Evolutionary conservation across 2,888 invertebrate species (phyloP), one percentile per base, ranked within the genome.

Genomic region (Drosophila mayaguana): DNA sequence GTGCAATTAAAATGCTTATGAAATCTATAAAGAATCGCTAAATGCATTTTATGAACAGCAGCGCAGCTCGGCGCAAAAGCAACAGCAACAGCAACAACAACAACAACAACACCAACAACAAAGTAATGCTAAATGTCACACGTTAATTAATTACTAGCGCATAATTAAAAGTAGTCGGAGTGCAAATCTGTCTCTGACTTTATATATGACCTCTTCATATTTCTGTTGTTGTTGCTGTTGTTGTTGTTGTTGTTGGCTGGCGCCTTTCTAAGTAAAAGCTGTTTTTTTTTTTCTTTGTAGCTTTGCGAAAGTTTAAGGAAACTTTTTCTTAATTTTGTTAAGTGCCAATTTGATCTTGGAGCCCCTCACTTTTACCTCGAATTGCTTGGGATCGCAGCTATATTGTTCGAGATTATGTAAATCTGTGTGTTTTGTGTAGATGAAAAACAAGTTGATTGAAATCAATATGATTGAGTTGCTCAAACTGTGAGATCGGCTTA

Each of bases 1-100:
- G 81, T 83, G 88, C 87, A 88, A 84, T 90, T 89, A 85, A 87
- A 89, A 87, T 87, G 88, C 85, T 89, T 87, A 89, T 89, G 85
- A 82, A 90, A 82, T 83, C 89, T 79, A 88, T 88, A 81, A 86
- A 83, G 86, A 88, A 78, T 71, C 81, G 73, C 80, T 88, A 83
- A 90, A 80, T 88, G 80, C 88, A 89, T 81, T 89, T 88, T 80
- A 86, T 78, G 67, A 63, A 65, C 69, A 61, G 64, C 75, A 77
- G 69, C 72, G 65, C 34, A 46, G 8, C 34, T 16, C 38, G 16
- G 32, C 14, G 42, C 25, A 63, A 38, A 5, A 14, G 5, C 43
- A 70, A 22, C 16, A 42, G 20, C 43, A 43, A 12, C 22, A 45
- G 7, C 46, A 64, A 38, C 18, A 20, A 12, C 43, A 70, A 11